phyloP scores from a whole-genome alignment of 2,113 vertebrate species.

The Neodontobutis hainanensis region DNA sequence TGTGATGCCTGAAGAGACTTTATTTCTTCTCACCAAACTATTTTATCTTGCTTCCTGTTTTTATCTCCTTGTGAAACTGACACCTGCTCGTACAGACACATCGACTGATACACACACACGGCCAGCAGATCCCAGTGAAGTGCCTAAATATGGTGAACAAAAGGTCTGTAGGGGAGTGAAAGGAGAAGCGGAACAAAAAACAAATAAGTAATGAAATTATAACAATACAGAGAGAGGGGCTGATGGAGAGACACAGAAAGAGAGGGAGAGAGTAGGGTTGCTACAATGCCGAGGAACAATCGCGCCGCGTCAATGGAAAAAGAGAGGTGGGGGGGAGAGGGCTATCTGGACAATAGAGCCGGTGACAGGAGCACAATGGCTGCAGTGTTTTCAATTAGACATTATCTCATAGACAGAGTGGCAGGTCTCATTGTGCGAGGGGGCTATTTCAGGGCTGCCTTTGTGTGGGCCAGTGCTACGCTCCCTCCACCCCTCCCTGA shows the following conservation, averaged over 20 bases:
- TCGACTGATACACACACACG: conserved; percentile 46
- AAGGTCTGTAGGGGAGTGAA: conserved; percentile 81
- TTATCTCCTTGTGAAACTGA: conserved; percentile 75
- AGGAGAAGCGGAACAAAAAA: conserved; percentile 92
- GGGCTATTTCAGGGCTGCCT: conserved; percentile 98
- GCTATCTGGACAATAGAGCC: conserved; percentile 91
- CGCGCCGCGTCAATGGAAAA: conserved; percentile 93
- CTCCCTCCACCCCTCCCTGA: conserved; percentile 86
- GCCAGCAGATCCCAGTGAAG: conserved; percentile 77
- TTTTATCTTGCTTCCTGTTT: conserved; percentile 76
- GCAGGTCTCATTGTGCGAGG: conserved; percentile 91
- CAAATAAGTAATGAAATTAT: conserved; percentile 92
- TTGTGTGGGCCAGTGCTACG: conserved; percentile 91
- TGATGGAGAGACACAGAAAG: conserved; percentile 64
- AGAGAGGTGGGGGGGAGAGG: conserved; percentile 75
- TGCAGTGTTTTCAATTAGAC: conserved; percentile 97
- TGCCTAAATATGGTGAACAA: conserved; percentile 81
- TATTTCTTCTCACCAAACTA: conserved; percentile 65
- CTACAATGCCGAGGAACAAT: conserved; percentile 99
- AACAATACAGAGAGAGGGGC: conserved; percentile 85
- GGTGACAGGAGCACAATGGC: conserved; percentile 99
- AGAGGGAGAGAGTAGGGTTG: conserved; percentile 78
- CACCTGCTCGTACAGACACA: conserved; percentile 59
- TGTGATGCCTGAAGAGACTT: conserved; percentile 47
- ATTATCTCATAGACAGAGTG: conserved; percentile 99